These are phyloP conservation scores for Agrilus mali DNA, from an alignment of 2,888 invertebrate species.

Conservation along the genomic window DNA sequence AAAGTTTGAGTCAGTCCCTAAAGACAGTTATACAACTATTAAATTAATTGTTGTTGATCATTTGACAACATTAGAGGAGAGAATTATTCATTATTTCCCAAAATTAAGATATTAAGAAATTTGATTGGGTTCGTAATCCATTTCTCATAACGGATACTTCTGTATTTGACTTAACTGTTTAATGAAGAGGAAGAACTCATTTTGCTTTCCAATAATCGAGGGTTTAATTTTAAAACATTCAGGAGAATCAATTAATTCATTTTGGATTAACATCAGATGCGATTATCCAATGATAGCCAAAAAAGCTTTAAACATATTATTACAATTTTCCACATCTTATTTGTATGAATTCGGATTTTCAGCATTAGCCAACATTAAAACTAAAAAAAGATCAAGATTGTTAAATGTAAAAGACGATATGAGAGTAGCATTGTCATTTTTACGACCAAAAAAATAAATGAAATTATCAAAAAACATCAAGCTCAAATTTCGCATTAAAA, in stretches of 20 bases:
- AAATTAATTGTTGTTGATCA: constrained; percentile 9
- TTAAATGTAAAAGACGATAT: constrained; percentile 4
- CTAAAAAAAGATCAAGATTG: constrained; percentile 4
- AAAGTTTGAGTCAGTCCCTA: constrained; percentile 10
- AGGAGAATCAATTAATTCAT: too few species aligned
- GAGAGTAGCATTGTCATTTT: constrained; percentile 7
- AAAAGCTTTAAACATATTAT: too few species aligned
- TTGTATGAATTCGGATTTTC: too few species aligned
- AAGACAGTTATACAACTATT: constrained; percentile 10
- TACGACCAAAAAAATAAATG: constrained; percentile 5
- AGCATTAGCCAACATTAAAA: too few species aligned
- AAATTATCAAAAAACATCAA: constrained; percentile 7
- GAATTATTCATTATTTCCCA: too few species aligned
- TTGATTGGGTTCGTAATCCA: constrained; percentile 11
- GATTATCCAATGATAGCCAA: too few species aligned
- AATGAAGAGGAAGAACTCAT: constrained; percentile 12
- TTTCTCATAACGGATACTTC: constrained; percentile 9
- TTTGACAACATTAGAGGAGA: too few species aligned
- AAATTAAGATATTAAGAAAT: too few species aligned
- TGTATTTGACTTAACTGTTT: constrained; percentile 9
- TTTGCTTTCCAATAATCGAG: constrained; percentile 11
- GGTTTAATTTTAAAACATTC: too few species aligned
- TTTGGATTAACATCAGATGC: too few species aligned
- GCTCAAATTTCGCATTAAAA: constrained; percentile 1
- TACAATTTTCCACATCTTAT: too few species aligned